Conservation (phyloP, 2,888 invertebrate species). For the Mythimna pallens region DNA sequence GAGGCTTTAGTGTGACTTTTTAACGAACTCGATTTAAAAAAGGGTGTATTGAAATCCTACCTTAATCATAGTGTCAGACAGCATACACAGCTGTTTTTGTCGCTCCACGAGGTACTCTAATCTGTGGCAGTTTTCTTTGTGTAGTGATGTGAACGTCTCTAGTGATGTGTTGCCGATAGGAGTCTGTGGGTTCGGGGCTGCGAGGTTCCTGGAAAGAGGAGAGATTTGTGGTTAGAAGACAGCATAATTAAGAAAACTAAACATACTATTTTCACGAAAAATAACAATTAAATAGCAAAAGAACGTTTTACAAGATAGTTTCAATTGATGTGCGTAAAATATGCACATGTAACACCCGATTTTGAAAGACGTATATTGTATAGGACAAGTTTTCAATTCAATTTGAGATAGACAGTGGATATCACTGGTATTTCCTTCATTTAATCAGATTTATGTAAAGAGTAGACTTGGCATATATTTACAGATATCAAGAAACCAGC, state of each 20-base stretch:
- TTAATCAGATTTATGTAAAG: background rate
- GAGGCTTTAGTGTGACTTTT: too few relatives aligned
- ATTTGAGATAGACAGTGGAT: too few relatives aligned
- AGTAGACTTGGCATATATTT: background rate
- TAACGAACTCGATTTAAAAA: too few relatives aligned
- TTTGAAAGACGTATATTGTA: background rate
- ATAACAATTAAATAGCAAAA: too few relatives aligned
- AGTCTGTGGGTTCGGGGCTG: conserved; percentile 72
- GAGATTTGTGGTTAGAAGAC: conserved; percentile 1
- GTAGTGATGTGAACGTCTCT: conserved; percentile 82
- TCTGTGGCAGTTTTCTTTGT: conserved; percentile 93
- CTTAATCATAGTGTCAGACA: conserved; percentile 93
- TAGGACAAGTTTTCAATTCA: too few relatives aligned
- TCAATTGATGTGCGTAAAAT: too few relatives aligned
- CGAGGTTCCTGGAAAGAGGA: conserved; percentile 83
- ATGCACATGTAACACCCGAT: background rate
- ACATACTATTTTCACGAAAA: too few relatives aligned
- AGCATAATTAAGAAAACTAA: background rate
- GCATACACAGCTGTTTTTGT: conserved; percentile 94
- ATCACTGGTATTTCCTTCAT: too few relatives aligned
- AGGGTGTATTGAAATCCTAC: conserved; percentile 76
- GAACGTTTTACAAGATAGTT: too few relatives aligned
- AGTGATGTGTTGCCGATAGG: conserved; percentile 78
- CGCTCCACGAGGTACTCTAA: conserved; percentile 93
- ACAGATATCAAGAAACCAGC: background rate